These are phyloP conservation scores for Neotoma lepida DNA, from an alignment of 2,113 vertebrate genomes.

Conservation along the genomic window DNA sequence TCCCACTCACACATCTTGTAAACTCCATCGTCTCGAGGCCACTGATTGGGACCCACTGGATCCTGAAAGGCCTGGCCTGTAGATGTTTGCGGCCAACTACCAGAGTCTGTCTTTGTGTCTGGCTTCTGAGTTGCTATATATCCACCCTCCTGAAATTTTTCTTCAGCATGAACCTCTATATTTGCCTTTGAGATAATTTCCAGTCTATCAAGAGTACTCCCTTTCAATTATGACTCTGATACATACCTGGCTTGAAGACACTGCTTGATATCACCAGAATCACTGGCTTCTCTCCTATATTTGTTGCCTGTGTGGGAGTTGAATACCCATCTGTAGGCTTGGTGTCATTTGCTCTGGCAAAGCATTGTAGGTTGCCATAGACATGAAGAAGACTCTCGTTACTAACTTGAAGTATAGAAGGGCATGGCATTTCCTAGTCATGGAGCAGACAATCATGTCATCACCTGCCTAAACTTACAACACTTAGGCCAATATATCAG, in stretches of 20 bases:
- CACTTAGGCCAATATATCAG: too few relatives aligned
- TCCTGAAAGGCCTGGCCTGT: not conserved
- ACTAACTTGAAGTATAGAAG: not conserved
- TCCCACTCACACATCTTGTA: not conserved
- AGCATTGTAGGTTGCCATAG: not conserved
- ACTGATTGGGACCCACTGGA: not conserved
- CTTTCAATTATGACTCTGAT: not conserved
- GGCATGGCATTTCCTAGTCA: not conserved
- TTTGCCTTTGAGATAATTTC: not conserved
- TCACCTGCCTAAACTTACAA: too few relatives aligned
- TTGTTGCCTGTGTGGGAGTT: not conserved
- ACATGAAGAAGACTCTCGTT: fast-evolving
- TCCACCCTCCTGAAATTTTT: not conserved
- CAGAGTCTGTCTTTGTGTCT: not conserved
- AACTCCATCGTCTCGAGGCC: not conserved
- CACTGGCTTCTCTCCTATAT: not conserved
- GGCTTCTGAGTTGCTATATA: not conserved
- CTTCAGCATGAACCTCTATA: not conserved
- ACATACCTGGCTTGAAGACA: not conserved
- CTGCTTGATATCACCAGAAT: not conserved
- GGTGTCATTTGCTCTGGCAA: not conserved
- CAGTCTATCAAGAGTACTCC: not conserved
- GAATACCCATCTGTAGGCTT: not conserved
- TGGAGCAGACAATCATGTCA: not conserved
- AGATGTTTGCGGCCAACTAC: not conserved